These are phyloP conservation scores for Altica lythri DNA, from an alignment of 2,888 invertebrate genomes.

Conservation along the genomic window DNA sequence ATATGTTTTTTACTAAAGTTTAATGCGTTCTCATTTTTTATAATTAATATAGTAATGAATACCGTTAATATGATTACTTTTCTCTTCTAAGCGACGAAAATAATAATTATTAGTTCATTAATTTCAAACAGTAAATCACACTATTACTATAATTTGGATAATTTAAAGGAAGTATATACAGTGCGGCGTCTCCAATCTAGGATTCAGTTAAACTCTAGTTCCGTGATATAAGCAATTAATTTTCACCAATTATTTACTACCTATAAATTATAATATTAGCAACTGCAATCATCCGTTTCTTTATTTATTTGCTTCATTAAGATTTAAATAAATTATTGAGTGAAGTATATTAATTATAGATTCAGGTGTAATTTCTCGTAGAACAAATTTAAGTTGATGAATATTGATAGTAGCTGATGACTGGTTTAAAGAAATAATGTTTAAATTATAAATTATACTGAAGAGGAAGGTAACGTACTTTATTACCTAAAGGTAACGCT, in stretches of 20 bases:
- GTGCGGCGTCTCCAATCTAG: slow-evolving; percentile 16
- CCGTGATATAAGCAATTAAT: slow-evolving; percentile 27
- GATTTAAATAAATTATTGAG: slow-evolving; percentile 30
- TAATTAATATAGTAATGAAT: no score
- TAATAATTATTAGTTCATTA: slow-evolving; percentile 18
- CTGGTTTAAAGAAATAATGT: slow-evolving; percentile 3
- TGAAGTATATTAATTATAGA: slow-evolving; percentile 24
- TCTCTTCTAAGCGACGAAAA: no score
- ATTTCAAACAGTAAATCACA: slow-evolving; percentile 23
- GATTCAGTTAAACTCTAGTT: slow-evolving; percentile 26
- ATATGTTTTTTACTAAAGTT: no score
- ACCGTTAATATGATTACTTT: no score
- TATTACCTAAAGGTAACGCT: background rate
- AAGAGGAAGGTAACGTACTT: slow-evolving; percentile 2
- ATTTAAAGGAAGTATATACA: slow-evolving; percentile 22
- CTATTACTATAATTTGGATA: slow-evolving; percentile 23
- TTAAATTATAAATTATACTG: slow-evolving; percentile 3
- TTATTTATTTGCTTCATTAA: slow-evolving; percentile 25
- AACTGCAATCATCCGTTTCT: slow-evolving; percentile 19
- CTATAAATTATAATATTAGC: slow-evolving; percentile 29
- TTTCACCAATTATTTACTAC: slow-evolving; percentile 30
- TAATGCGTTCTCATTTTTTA: no score
- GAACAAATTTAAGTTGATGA: slow-evolving; percentile 25
- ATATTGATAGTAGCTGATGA: slow-evolving; percentile 15
- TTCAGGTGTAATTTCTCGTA: slow-evolving; percentile 15